Percentiles rank a stretch among this genome's conserved stretches.
Evolutionary conservation across 2,797 vertebrate genomes (phyloP).

Genomic region (Rhincodon typus): DNA sequence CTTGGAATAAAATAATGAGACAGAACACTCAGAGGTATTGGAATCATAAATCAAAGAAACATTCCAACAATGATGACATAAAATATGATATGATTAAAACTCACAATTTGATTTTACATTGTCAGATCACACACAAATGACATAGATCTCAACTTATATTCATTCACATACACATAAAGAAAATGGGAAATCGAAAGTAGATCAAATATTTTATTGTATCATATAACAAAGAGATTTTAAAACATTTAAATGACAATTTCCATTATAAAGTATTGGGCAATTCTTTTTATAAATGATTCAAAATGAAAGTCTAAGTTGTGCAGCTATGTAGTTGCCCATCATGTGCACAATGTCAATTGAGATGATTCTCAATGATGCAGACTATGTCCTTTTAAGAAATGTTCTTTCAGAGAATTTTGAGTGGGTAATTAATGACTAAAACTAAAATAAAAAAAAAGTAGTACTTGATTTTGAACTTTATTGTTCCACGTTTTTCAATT

Average conservation of each 20-base stretch:
- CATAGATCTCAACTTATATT: not conserved
- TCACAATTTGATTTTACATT: not conserved
- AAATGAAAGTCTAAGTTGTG: not conserved
- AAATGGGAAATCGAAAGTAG: not conserved
- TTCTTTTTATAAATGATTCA: not conserved
- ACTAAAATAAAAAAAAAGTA: not conserved
- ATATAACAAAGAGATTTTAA: not conserved
- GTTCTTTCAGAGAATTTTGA: not conserved
- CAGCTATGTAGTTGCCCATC: not conserved
- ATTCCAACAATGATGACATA: not conserved
- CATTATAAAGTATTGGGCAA: not conserved
- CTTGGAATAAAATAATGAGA: not conserved
- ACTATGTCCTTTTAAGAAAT: not conserved
- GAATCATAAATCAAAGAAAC: not conserved
- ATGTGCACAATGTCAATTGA: not conserved
- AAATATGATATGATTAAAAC: too few relatives aligned
- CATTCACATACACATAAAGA: not conserved
- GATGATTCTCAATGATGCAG: not conserved
- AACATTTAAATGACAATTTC: not conserved
- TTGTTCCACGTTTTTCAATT: not conserved
- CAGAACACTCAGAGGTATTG: not conserved
- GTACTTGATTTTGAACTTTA: not conserved
- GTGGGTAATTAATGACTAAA: not conserved
- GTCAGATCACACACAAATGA: not conserved
- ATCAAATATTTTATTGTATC: not conserved